Base-by-base conservation (phyloP, 2,888 invertebrate genomes). In the Synergus japonicus region DNA sequence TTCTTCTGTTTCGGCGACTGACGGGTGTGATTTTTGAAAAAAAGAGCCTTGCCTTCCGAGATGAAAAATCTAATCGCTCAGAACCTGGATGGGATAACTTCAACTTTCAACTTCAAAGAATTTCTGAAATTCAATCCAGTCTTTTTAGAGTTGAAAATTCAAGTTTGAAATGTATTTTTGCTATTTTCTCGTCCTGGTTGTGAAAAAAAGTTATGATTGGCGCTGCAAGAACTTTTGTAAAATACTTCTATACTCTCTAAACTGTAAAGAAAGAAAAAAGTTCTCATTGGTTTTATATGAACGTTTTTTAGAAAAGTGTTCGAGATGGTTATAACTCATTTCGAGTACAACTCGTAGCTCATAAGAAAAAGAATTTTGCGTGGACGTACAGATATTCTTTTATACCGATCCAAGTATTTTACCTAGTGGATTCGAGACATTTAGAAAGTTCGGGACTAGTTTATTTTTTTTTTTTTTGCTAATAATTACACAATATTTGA, bases 211-310 rank as follows among this genome's bases (percentile, higher is more conserved):
- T 44, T 80, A 66, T n/a, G 60, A 78, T 77, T 79, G 79, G 43
- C 46, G 44, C 83, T 78, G 76, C 78, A 82, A 79, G 79, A 82
- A 79, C 79, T 82, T 83, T 83, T 81, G 81, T 79, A 82, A 83
- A 63, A 46, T 41, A 76, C 4, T 64, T 63, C 69, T 77, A 67
- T 58, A 63, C 63, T 63, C 22, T 7, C 29, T 63, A 63, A 63
- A 58, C 22, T 69, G 18, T 18, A 44, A 49, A 22, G 49, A 69
- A 46, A 12, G 64, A 54, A 76, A 76, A 73, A 79, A 76, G 7
- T 77, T 73, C 49, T 82, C 76, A 80, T 78, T 54, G 54, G 37
- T 73, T 73, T 64, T 58, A 78, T 44, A 46, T 65, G 29, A 65
- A 77, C 13, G 78, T 64, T 79, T 78, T 46, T 63, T 76, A 29